These are phyloP conservation scores for Chrysomela aeneicollis DNA, from an alignment of 2,888 invertebrate genomes.

Conservation along the genomic window DNA sequence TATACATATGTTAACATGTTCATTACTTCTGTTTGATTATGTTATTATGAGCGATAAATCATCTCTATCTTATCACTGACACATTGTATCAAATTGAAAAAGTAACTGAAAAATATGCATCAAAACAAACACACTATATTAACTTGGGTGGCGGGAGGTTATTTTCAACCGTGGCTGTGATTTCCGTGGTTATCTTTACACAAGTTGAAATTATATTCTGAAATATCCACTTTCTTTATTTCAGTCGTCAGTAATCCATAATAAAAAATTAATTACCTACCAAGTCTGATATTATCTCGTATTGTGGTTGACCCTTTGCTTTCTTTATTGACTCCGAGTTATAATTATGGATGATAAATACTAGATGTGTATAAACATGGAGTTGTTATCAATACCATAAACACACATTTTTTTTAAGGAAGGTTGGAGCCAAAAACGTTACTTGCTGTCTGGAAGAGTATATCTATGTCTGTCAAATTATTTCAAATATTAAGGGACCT, in stretches of 20 bases:
- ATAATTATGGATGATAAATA: conserved; percentile 27
- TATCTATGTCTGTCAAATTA: not conserved
- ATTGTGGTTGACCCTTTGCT: conserved; percentile 27
- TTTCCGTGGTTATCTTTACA: too few species aligned
- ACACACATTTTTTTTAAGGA: conserved; percentile 16
- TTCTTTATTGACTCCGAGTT: conserved; percentile 21
- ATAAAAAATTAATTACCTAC: conserved; percentile 34
- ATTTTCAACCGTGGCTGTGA: conserved; percentile 18
- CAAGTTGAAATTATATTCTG: not conserved
- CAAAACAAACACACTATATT: not conserved
- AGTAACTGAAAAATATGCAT: not conserved
- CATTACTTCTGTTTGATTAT: too few species aligned
- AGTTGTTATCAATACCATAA: conserved; percentile 22
- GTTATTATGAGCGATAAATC: not conserved
- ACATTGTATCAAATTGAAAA: not conserved
- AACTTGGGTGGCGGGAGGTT: conserved; percentile 26
- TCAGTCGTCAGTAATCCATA: conserved; percentile 2
- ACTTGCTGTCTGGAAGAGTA: not conserved
- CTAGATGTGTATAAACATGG: conserved; percentile 21
- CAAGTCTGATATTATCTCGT: conserved; percentile 23
- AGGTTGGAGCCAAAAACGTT: conserved; percentile 1
- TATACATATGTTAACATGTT: too few species aligned
- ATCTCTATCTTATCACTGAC: conserved; percentile 3
- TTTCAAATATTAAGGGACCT: not conserved
- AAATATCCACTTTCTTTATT: not conserved